A percentile compares a stretch with the other conserved stretches of the same genome.
Evolutionary conservation across 2,797 vertebrate species (phyloP).

Genomic region (Brachyrhaphis roseni): DNA sequence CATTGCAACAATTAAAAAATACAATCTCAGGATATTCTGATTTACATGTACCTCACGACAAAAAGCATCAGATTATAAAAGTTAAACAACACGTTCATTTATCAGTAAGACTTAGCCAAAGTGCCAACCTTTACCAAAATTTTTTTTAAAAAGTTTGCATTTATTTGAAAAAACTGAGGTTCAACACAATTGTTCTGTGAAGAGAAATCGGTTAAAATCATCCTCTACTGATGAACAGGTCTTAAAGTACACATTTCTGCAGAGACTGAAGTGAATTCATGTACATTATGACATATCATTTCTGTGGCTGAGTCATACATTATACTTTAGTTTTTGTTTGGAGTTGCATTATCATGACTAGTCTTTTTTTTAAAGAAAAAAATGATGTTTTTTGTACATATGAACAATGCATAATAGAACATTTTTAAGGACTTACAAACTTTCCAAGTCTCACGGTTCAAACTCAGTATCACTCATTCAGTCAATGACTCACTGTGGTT

Average conservation of each 20-base stretch:
- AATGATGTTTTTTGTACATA: not conserved
- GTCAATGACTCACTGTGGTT: slow-evolving; percentile 52
- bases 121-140: not conserved
- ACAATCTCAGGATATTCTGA: not conserved
- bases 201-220: not conserved
- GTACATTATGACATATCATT: not conserved
- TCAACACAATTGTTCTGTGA: not conserved
- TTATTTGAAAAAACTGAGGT: not conserved
- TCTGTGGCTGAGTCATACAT: not conserved
- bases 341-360: not conserved
- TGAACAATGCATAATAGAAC: not conserved
- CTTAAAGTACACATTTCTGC: not conserved
- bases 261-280: not conserved
- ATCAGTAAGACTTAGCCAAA: not conserved
- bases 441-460: slow-evolving; percentile 10
- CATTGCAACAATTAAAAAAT: not conserved
- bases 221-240: not conserved
- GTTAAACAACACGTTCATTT: not conserved
- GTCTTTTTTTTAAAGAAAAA: not conserved
- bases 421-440: slow-evolving; percentile 1
- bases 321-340: not conserved
- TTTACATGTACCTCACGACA: not conserved
- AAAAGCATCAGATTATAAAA: not conserved
- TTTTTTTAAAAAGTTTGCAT: not conserved
- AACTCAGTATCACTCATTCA: slow-evolving; percentile 48